Percentiles rank a stretch among this genome's conserved stretches.
Evolutionary conservation across 2,888 invertebrate species (phyloP).

Genomic region (Melanostoma mellinum): DNA sequence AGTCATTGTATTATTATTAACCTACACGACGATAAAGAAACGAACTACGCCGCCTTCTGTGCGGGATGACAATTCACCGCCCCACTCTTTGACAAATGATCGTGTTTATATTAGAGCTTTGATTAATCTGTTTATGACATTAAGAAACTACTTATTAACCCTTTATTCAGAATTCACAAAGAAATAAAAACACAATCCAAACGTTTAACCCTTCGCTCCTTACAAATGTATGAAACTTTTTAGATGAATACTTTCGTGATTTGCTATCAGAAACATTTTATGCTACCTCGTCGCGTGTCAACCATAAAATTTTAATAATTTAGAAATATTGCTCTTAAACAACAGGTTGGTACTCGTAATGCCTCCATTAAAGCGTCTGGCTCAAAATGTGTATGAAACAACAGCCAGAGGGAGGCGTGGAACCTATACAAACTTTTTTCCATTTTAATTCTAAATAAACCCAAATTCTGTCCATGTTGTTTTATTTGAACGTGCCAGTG

Average conservation of each 20-base stretch:
- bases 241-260: not conserved
- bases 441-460: not conserved
- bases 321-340: slow-evolving; percentile 3
- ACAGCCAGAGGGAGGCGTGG: not conserved
- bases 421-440: not conserved
- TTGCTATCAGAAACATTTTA: slow-evolving; percentile 12
- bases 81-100: slow-evolving; percentile 54
- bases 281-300: slow-evolving; percentile 31
- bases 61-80: slow-evolving; percentile 1
- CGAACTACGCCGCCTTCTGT: not conserved
- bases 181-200: not conserved
- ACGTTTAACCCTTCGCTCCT: not conserved
- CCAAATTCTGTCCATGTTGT: not conserved
- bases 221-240: not conserved
- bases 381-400: not conserved
- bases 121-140: slow-evolving; percentile 51
- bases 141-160: slow-evolving; percentile 26
- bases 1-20: slow-evolving; percentile 25
- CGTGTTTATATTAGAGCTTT: slow-evolving; percentile 32
- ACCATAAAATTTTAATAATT: slow-evolving; percentile 41
- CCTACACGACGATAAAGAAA: slow-evolving; percentile 10
- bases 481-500: not conserved
- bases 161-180: slow-evolving; percentile 6
- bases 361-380: slow-evolving; percentile 9
- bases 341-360: not conserved